Evolutionary conservation across 2,888 invertebrate species (phyloP).

Genomic region (Campopleginae sp.): DNA sequence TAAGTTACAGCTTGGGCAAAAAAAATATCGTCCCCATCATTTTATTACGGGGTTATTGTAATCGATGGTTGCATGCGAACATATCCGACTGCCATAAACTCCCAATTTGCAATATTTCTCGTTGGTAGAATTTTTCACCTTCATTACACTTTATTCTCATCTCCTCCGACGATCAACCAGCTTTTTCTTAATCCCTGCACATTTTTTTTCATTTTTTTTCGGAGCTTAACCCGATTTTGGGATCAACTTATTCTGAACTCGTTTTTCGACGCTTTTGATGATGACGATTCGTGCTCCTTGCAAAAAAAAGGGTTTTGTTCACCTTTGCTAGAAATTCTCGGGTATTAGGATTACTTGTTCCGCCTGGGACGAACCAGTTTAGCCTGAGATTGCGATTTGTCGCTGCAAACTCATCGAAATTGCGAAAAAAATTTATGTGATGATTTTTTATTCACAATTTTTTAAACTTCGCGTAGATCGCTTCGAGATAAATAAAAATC

Average conservation of each 20-base stretch:
- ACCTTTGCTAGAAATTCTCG: neutral
- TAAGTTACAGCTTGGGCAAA: neutral
- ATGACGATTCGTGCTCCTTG: neutral
- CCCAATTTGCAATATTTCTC: conserved; percentile 6
- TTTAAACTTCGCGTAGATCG: neutral
- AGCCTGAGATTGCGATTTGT: neutral
- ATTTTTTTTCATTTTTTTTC: neutral
- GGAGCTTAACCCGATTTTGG: neutral
- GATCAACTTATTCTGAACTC: neutral
- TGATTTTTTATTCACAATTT: too few relatives aligned
- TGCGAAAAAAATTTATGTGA: too few relatives aligned
- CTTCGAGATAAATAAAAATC: neutral
- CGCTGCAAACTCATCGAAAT: neutral
- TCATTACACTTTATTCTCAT: neutral
- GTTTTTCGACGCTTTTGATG: neutral
- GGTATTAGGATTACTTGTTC: neutral
- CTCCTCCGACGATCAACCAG: neutral
- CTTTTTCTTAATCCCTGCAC: neutral
- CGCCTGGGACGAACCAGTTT: neutral
- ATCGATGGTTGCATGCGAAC: conserved; percentile 13
- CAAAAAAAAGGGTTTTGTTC: neutral
- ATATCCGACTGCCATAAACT: neutral
- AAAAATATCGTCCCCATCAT: neutral
- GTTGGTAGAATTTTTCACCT: conserved; percentile 6
- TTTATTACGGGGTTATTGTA: conserved; percentile 7